Evolutionary conservation across 2,113 vertebrate species (phyloP).

Genomic region (Chrysemys picta): DNA sequence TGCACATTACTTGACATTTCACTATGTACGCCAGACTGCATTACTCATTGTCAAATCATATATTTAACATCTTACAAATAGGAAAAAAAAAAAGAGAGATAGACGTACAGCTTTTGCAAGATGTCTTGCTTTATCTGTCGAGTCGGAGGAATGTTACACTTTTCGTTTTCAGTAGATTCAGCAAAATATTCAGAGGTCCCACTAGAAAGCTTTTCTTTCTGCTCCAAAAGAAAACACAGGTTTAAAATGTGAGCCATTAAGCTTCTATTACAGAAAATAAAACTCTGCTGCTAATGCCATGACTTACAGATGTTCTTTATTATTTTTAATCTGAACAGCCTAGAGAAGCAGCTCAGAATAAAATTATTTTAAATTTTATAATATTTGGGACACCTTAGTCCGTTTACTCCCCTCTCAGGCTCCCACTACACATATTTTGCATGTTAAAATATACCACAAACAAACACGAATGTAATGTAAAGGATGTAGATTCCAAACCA

Average conservation of each 20-base stretch:
- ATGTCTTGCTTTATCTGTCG: slow-evolving; percentile 68
- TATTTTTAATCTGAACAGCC: slow-evolving; percentile 60
- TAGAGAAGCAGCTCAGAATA: slow-evolving; percentile 37
- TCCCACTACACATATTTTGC: slow-evolving; percentile 43
- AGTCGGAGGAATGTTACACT: slow-evolving; percentile 24
- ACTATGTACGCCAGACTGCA: background rate
- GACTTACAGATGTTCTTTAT: slow-evolving; percentile 68
- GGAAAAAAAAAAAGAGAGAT: background rate
- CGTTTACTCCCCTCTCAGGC: slow-evolving; percentile 34
- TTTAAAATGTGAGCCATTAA: slow-evolving; percentile 70
- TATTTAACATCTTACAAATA: background rate
- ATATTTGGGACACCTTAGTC: slow-evolving; percentile 44
- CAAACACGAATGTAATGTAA: slow-evolving; percentile 58
- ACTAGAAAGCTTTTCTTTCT: slow-evolving; percentile 71
- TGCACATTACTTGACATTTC: background rate
- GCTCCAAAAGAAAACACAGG: slow-evolving; percentile 75
- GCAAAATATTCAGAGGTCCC: slow-evolving; percentile 89
- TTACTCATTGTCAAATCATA: background rate
- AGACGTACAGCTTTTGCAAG: slow-evolving; percentile 79
- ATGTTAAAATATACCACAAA: slow-evolving; percentile 57
- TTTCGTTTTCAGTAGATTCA: slow-evolving; percentile 61
- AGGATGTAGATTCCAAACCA: slow-evolving; percentile 64
- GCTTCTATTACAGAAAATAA: slow-evolving; percentile 65
- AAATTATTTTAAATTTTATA: slow-evolving; percentile 57
- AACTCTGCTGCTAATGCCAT: slow-evolving; percentile 26